These are phyloP conservation scores for Eupithecia dodoneata DNA, from an alignment of 2,888 invertebrate genomes.

Conservation along the genomic window DNA sequence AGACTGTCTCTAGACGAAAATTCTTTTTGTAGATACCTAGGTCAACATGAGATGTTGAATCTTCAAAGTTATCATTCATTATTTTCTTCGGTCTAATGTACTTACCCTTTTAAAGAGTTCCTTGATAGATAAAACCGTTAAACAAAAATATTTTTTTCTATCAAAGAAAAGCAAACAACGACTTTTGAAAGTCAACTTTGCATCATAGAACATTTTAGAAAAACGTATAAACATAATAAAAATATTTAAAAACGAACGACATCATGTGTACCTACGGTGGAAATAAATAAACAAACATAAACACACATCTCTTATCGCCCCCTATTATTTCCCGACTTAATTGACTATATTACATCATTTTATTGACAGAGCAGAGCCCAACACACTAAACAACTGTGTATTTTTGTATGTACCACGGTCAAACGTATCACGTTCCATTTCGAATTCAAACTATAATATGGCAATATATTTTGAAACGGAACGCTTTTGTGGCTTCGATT, in stretches of 20 bases:
- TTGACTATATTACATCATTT: not conserved
- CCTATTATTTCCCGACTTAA: no score
- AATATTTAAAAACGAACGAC: no score
- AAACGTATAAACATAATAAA: no score
- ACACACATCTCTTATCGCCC: no score
- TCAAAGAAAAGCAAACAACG: not conserved
- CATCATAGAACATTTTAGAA: no score
- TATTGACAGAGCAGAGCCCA: not conserved
- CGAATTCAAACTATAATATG: slow-evolving; percentile 1
- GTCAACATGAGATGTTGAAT: no score
- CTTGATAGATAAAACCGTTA: no score
- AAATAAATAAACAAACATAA: no score
- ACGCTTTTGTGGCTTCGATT: slow-evolving; percentile 17
- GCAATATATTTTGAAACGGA: not conserved
- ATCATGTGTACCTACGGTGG: no score
- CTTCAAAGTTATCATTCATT: not conserved
- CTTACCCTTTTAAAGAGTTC: no score
- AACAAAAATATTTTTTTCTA: no score
- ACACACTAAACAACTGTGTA: not conserved
- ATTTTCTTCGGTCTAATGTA: no score
- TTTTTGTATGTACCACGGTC: not conserved
- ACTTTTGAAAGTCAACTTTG: not conserved
- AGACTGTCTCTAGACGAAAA: not conserved
- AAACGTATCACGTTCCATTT: not conserved
- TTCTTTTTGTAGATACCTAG: not conserved